These are phyloP conservation scores for Gopherus evgoodei DNA, from an alignment of 2,113 vertebrate species.

Conservation along the genomic window DNA sequence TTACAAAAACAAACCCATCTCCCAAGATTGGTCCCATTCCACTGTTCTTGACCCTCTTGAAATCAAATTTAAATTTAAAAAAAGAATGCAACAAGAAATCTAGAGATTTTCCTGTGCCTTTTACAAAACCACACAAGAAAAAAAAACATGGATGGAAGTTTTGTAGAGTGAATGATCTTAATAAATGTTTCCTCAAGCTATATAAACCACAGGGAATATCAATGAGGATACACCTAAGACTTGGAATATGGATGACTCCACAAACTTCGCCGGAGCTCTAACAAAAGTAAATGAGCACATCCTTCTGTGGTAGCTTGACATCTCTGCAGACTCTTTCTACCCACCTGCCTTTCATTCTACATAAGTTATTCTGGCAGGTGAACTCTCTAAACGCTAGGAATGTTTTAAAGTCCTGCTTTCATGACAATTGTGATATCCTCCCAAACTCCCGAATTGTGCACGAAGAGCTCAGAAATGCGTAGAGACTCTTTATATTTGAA, in stretches of 20 bases:
- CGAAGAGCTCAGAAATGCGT: rapidly evolving
- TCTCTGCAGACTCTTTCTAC: rapidly evolving
- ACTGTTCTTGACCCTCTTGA: neutral
- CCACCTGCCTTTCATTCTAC: neutral
- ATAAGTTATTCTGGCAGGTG: neutral
- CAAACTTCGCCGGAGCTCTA: rapidly evolving
- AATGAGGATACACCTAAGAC: neutral
- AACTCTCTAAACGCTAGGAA: neutral
- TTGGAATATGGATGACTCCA: neutral
- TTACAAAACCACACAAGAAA: neutral
- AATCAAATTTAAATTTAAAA: neutral
- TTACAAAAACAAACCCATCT: neutral
- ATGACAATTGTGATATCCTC: rapidly evolving
- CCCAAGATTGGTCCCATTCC: neutral
- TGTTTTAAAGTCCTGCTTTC: neutral
- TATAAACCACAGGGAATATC: neutral
- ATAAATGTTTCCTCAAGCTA: neutral
- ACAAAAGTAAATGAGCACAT: neutral
- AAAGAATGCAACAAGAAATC: neutral
- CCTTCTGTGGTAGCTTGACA: rapidly evolving
- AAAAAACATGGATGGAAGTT: neutral
- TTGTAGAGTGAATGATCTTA: neutral
- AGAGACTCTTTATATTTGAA: rapidly evolving
- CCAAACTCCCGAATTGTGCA: neutral
- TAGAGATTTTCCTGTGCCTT: neutral